Conservation (phyloP, 2,797 vertebrate genomes). For the Babyrousa celebensis region DNA sequence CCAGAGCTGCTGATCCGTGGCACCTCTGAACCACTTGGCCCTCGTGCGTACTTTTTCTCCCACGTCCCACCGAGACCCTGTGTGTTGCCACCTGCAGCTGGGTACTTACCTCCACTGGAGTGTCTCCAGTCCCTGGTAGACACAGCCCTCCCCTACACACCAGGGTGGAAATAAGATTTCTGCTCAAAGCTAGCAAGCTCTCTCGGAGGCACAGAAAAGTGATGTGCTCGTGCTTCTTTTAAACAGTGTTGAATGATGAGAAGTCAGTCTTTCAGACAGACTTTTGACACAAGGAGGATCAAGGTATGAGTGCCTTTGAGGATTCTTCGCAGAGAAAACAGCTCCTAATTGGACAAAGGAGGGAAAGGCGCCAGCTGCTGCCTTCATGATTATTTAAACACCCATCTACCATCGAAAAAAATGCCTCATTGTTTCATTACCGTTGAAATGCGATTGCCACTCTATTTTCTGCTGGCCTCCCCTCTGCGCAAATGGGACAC, state of each 20-base stretch:
- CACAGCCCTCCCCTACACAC: neutral
- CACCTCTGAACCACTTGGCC: neutral
- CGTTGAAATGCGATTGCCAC: conserved; percentile 74
- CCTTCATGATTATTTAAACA: conserved; percentile 79
- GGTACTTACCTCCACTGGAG: neutral
- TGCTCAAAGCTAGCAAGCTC: conserved; percentile 42
- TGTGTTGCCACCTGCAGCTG: conserved; percentile 42
- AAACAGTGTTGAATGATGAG: neutral
- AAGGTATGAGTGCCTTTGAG: conserved; percentile 57
- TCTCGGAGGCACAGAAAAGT: conserved; percentile 62
- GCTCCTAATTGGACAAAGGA: conserved; percentile 71
- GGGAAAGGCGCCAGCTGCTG: conserved; percentile 69
- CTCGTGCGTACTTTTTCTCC: neutral
- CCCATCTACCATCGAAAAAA: conserved; percentile 24
- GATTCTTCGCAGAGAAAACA: conserved; percentile 50
- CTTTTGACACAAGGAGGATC: conserved; percentile 64
- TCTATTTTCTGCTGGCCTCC: conserved; percentile 3
- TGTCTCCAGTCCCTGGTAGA: conserved; percentile 37
- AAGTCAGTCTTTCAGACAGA: conserved; percentile 51
- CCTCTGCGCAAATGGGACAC: conserved; percentile 39
- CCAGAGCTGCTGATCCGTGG: neutral
- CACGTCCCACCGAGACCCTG: neutral
- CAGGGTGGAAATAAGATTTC: conserved; percentile 25
- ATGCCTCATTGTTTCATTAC: conserved; percentile 64
- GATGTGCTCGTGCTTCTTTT: neutral